A percentile compares a stretch with the other conserved stretches of the same genome.
These are phyloP conservation scores for Lasiurus borealis DNA, from an alignment of 2,113 vertebrate species.

Conservation along the genomic window DNA sequence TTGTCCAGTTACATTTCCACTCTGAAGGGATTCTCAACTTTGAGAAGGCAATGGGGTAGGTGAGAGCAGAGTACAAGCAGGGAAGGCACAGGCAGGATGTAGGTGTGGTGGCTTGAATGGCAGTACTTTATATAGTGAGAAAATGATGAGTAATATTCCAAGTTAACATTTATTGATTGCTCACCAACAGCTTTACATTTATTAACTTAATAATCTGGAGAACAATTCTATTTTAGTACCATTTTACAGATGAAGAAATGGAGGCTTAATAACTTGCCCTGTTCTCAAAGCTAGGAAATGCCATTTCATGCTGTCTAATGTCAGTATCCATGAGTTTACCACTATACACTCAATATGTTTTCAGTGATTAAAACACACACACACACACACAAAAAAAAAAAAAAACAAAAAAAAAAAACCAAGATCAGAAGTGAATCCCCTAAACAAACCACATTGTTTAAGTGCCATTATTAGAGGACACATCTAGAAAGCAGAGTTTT, in stretches of 20 bases:
- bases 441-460: slow-evolving; percentile 52
- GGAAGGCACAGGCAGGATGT: not conserved
- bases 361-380: not conserved
- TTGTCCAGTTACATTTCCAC: not conserved
- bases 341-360: not conserved
- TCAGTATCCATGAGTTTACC: not conserved
- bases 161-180: slow-evolving; percentile 48
- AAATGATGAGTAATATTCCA: slow-evolving; percentile 46
- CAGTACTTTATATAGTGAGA: slow-evolving; percentile 20
- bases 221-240: slow-evolving; percentile 22
- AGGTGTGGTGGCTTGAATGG: slow-evolving; percentile 8
- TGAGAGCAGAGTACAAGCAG: not conserved
- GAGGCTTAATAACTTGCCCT: slow-evolving; percentile 38
- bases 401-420: not conserved
- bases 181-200: slow-evolving; percentile 34
- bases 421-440: not conserved
- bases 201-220: slow-evolving; percentile 48
- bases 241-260: slow-evolving; percentile 64
- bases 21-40: slow-evolving; percentile 41
- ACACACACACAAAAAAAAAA: not conserved
- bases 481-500: slow-evolving; percentile 29
- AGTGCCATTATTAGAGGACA: slow-evolving; percentile 1
- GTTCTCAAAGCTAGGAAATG: slow-evolving; percentile 8
- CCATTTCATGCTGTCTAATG: not conserved
- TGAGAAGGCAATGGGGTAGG: not conserved